Base-by-base conservation (phyloP, 2,888 invertebrate species). In the Agriopis leucophaearia region DNA sequence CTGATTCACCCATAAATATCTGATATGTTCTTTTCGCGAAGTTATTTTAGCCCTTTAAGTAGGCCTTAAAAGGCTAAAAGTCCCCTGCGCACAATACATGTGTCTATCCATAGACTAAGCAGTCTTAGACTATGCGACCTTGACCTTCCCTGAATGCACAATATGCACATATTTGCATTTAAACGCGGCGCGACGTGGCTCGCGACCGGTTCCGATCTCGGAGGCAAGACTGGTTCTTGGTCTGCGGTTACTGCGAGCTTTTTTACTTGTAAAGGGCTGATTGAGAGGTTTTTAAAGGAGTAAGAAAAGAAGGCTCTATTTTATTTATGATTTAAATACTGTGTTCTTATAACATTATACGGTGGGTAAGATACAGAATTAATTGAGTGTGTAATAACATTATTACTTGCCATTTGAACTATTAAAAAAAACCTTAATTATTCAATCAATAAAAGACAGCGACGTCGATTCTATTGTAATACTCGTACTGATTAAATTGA, bases 111-210 rank as follows among this genome's bases (percentile, higher is more conserved):
- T 27, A 50, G 50, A 40, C 18, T 50, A 48, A 59, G 42, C 15
- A 57, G 58, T 18, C 57, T 66, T 78, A 79, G 79, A 76, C 76
- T 85, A 88, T 71, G 73, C 85, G 90, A 85, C 92, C 92, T 93
- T 92, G 92, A 89, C 88, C 89, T 92, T 91, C 81, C 74, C 77
- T 76, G 85, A 87, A 88, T 91, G 92, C 91, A 90, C 81, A 80
- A 86, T 87, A 88, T 91, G 91, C 91, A 90, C 81, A 80, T 83
- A 92, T 92, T 92, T 88, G 90, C 92, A 92, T 92, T 86, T 85
- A 87, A 87, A 88, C 88, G 86, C 75, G 71, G 74, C 66, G 80
- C 75, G 77, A 77, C 74, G 63, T 56, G 56, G 27, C 50, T 45
- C 50, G 18, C 52, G 51, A 67, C 66, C 62, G 66, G 66, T 66